Percentiles rank a stretch among this genome's conserved stretches.
Evolutionary conservation across 2,888 invertebrate genomes (phyloP).

Genomic region (Stenotaenia linearis): DNA sequence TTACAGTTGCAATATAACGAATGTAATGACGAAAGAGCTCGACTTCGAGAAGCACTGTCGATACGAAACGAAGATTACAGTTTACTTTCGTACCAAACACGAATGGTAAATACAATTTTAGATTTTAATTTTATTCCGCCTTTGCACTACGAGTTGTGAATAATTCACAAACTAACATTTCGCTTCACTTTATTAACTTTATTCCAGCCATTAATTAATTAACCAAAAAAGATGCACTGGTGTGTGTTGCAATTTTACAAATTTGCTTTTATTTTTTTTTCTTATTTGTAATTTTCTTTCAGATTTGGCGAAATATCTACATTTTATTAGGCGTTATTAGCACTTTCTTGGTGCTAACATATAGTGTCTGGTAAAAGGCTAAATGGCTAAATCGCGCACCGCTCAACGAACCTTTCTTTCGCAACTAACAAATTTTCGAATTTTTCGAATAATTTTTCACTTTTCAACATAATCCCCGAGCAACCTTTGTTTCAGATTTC

Average conservation of each 20-base stretch:
- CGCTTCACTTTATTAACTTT: too few relatives aligned
- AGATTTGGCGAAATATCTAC: slow-evolving; percentile 32
- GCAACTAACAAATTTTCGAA: background rate
- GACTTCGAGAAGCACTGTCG: slow-evolving; percentile 54
- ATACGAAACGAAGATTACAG: slow-evolving; percentile 58
- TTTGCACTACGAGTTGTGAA: too few relatives aligned
- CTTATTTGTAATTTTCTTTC: slow-evolving; percentile 19
- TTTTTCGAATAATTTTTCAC: background rate
- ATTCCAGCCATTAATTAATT: too few relatives aligned
- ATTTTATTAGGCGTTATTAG: slow-evolving; percentile 19
- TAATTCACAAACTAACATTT: too few relatives aligned
- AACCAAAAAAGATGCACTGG: too few relatives aligned
- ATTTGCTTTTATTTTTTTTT: background rate
- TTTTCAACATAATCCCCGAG: slow-evolving; percentile 19
- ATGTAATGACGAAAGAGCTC: slow-evolving; percentile 49
- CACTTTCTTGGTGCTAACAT: background rate
- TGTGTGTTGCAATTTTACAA: too few relatives aligned
- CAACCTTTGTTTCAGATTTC: slow-evolving; percentile 37
- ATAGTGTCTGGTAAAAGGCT: slow-evolving; percentile 10
- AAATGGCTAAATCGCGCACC: background rate
- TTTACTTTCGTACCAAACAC: slow-evolving; percentile 55
- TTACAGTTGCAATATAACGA: slow-evolving; percentile 67
- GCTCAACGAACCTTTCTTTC: background rate
- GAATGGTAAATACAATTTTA: slow-evolving; percentile 51
- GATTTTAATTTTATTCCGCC: background rate